Conservation (phyloP, 2,888 invertebrate genomes). For the Toxonevra muliebris region DNA sequence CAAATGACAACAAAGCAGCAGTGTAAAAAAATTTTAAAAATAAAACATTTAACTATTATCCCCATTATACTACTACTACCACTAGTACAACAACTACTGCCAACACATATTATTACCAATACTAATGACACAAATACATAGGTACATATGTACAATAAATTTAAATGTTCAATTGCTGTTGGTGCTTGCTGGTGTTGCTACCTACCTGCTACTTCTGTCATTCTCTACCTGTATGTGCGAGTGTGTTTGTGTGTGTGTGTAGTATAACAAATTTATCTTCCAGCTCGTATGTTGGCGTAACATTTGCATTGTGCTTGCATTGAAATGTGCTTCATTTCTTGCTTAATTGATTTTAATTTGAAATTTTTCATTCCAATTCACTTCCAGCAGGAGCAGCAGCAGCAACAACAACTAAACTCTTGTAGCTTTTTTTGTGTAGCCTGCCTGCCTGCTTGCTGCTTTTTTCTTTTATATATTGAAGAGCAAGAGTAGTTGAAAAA, state of each 20-base stretch:
- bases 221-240: slow-evolving; percentile 42
- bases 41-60: too few species aligned
- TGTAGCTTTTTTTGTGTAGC: background rate
- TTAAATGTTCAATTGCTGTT: background rate
- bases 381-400: background rate
- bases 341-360: slow-evolving; percentile 57
- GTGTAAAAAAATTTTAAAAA: too few species aligned
- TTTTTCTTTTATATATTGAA: slow-evolving; percentile 4
- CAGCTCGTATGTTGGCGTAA: background rate
- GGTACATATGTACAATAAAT: background rate
- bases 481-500: too few species aligned
- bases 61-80: too few species aligned
- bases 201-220: too few species aligned
- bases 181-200: slow-evolving; percentile 8
- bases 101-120: background rate
- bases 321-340: slow-evolving; percentile 48
- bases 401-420: background rate
- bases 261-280: too few species aligned
- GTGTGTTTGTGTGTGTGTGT: slow-evolving; percentile 25
- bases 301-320: slow-evolving; percentile 19
- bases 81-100: too few species aligned
- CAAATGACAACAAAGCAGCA: too few species aligned
- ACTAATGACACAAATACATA: background rate
- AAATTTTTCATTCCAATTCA: slow-evolving; percentile 18
- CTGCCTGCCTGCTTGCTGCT: background rate